Conservation (phyloP, 2,888 invertebrate species). For the Erebia palarica region DNA sequence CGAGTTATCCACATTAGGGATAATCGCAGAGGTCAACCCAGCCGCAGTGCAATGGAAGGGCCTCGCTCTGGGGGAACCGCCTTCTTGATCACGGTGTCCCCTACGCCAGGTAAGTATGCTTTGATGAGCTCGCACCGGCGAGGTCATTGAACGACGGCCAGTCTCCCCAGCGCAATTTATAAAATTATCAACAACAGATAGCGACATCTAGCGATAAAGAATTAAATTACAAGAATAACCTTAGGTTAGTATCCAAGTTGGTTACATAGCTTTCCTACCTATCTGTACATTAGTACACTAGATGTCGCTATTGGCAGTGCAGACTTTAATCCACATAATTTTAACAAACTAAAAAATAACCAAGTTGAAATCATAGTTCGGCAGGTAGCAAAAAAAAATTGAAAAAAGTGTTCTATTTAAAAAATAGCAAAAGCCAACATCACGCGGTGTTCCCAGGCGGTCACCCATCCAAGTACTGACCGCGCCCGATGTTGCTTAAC, state of each 20-base stretch:
- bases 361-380: too few species aligned
- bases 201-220: constrained; percentile 17
- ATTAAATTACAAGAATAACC: not conserved
- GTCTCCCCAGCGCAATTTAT: constrained; percentile 24
- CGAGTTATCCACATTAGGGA: constrained; percentile 31
- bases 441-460: constrained; percentile 46
- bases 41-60: constrained; percentile 34
- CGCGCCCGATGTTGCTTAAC: constrained; percentile 59
- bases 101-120: constrained; percentile 35
- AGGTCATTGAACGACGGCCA: constrained; percentile 7
- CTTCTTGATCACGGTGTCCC: constrained; percentile 34
- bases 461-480: constrained; percentile 68
- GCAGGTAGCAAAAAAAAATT: too few species aligned
- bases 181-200: not conserved
- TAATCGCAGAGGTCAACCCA: constrained; percentile 36
- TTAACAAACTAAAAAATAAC: not conserved
- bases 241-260: not conserved
- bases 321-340: not conserved
- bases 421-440: constrained; percentile 35
- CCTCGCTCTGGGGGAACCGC: constrained; percentile 36
- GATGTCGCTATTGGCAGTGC: not conserved
- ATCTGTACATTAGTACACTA: not conserved
- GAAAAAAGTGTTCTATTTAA: not conserved
- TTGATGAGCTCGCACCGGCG: not conserved
- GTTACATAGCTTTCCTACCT: not conserved